phyloP scores from a whole-genome alignment of 2,888 invertebrate species.

The Onchidella celtica region DNA sequence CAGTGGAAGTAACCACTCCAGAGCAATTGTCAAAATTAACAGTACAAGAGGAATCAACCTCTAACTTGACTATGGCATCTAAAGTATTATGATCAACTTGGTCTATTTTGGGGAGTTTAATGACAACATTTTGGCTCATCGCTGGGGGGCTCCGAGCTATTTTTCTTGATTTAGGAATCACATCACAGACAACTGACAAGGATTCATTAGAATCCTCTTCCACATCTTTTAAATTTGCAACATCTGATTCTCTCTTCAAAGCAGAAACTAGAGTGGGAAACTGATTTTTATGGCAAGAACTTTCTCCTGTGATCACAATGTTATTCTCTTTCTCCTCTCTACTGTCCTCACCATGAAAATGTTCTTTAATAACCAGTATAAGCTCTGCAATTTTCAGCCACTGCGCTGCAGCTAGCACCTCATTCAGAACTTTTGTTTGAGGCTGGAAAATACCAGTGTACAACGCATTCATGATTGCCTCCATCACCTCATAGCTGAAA shows the following conservation, averaged over 20 bases:
- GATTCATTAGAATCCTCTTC: background rate
- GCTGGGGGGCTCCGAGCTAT: background rate
- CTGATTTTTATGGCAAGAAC: background rate
- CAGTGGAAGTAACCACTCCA: too few relatives aligned
- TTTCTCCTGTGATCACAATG: background rate
- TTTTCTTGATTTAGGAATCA: background rate
- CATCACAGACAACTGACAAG: background rate
- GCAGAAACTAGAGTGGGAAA: background rate
- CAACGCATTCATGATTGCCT: constrained; percentile 41
- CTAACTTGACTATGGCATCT: background rate
- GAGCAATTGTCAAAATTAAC: background rate
- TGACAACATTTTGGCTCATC: background rate
- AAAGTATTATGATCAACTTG: background rate
- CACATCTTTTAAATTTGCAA: background rate
- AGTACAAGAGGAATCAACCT: background rate
- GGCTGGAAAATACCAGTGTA: constrained; percentile 51
- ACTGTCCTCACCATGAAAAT: background rate
- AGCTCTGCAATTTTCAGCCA: constrained; percentile 52
- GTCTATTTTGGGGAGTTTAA: background rate
- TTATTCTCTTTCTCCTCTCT: too few relatives aligned
- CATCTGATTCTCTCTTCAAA: background rate
- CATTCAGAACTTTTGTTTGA: constrained; percentile 22
- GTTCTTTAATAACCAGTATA: constrained; percentile 11
- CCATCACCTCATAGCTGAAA: constrained; percentile 36
- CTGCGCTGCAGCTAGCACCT: constrained; percentile 40